Conservation (phyloP, 2,113 vertebrate species). For the Indri indri region DNA sequence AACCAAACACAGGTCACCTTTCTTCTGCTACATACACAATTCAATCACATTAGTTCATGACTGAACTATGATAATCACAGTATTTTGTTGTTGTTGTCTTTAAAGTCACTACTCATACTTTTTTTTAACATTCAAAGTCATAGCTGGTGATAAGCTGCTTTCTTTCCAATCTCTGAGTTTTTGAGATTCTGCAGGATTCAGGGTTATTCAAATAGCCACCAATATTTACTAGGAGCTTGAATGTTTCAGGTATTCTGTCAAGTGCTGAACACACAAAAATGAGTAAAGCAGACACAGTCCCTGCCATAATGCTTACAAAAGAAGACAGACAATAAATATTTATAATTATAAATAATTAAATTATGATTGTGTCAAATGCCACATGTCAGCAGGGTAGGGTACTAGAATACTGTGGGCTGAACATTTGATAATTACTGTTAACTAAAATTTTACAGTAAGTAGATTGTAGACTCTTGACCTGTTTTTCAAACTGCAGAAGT, state of each 20-base stretch:
- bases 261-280: neutral
- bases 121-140: neutral
- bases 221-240: neutral
- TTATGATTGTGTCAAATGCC: neutral
- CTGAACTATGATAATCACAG: neutral
- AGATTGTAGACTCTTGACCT: neutral
- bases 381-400: neutral
- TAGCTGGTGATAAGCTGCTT: neutral
- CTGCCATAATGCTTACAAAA: neutral
- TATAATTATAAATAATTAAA: neutral
- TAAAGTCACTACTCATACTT: neutral
- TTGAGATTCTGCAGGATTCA: neutral
- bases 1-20: neutral
- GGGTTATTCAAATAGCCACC: neutral
- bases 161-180: neutral
- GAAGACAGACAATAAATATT: neutral
- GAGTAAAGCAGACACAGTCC: neutral
- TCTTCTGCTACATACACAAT: neutral
- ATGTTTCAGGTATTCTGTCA: neutral
- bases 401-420: neutral
- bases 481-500: neutral
- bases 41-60: neutral
- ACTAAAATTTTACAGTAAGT: neutral
- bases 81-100: slow-evolving; percentile 4
- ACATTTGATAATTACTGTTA: neutral